Base-by-base conservation (phyloP, 2,888 invertebrate species). In the Abscondita cerata region DNA sequence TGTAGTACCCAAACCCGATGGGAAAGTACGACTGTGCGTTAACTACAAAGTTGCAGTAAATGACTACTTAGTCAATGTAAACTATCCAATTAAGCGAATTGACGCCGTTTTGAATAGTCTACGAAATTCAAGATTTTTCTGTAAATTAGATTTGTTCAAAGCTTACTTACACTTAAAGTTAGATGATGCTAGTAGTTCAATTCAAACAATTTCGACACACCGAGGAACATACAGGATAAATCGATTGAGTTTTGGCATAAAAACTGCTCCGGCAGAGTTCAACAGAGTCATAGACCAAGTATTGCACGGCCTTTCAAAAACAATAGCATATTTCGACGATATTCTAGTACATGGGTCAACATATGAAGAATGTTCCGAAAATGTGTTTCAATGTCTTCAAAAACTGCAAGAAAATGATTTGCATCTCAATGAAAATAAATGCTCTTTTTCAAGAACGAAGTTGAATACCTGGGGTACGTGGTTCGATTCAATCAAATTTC, bases 101-200 rank as follows among this genome's bases (percentile, higher is more conserved):
- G 58, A 59, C 0, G 57, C 65, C 15, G 13, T 48, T 31, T 33
- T 48, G 12, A 48, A 48, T 33, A 48, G 31, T 25, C 9, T 48
- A 48, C 25, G 46, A 46, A 46, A 46, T 20, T 46, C 46, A n/a
- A 46, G 57, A 59, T 72, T 62, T 51, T 73, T 71, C 48, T 74
- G 72, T 56, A 50, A 60, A 50, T 52, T 74, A 5, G 71, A 75
- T 55, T 38, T 75, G 4, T 71, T 60, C 48, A 73, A 74, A 58
- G 71, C 72, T 25, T 72, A 72, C 64, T 55, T 71, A 34, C 68
- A 70, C 59, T n/a, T 68, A 34, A 46, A 33, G 53, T 68, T 72
- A 16, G 66, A 68, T 50, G 62, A 70, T 38, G 31, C 68, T 50
- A 52, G 48, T 6, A 58, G 59, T 40, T 40, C 44, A 51, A 69